Evolutionary conservation across 2,113 vertebrate species (phyloP).

Genomic region (Cavia porcellus): DNA sequence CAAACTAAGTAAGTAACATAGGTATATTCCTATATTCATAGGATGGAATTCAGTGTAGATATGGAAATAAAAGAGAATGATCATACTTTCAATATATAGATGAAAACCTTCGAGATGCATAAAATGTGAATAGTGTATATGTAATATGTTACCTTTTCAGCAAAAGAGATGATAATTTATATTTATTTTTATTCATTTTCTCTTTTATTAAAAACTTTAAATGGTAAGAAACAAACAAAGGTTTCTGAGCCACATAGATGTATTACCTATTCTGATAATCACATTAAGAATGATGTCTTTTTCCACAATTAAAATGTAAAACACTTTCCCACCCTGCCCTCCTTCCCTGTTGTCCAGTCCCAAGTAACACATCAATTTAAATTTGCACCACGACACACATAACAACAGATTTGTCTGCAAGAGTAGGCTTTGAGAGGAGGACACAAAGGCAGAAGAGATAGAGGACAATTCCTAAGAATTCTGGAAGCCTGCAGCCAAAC

Average conservation of each 20-base stretch:
- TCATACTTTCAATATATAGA: not conserved
- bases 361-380: not conserved
- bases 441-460: not conserved
- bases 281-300: not conserved
- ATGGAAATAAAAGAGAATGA: not conserved
- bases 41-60: slow-evolving; percentile 12
- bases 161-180: not conserved
- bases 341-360: not conserved
- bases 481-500: not conserved
- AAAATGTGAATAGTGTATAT: not conserved
- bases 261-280: slow-evolving; percentile 9
- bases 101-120: not conserved
- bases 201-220: not conserved
- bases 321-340: not conserved
- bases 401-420: not conserved
- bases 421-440: not conserved
- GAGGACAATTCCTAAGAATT: not conserved
- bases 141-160: not conserved
- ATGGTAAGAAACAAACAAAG: not conserved
- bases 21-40: not conserved
- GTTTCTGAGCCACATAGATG: not conserved
- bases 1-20: slow-evolving; percentile 44
- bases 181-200: not conserved
- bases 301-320: not conserved
- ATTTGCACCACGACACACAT: not conserved